These are phyloP conservation scores for Rhabdomys pumilio DNA, from an alignment of 2,797 vertebrate genomes.

Conservation along the genomic window DNA sequence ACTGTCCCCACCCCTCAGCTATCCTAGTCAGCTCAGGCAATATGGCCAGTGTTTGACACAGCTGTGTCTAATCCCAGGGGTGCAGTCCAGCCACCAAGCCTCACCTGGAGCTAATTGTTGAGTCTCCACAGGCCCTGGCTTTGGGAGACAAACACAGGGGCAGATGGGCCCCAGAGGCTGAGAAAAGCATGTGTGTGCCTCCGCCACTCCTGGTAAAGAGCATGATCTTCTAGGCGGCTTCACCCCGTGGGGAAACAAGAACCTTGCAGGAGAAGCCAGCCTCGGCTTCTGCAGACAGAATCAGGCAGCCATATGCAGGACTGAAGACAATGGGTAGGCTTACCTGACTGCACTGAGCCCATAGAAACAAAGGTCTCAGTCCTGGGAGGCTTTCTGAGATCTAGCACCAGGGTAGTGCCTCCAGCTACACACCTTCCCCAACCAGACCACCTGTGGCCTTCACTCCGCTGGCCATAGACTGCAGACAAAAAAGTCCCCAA, in stretches of 20 bases:
- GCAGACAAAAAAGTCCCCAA: not conserved
- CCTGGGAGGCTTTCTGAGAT: not conserved
- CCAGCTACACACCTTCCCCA: not conserved
- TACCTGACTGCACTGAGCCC: not conserved
- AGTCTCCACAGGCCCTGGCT: not conserved
- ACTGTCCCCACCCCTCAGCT: not conserved
- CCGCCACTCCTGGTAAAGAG: not conserved
- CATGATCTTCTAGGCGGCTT: not conserved
- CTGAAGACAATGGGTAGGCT: too few species aligned
- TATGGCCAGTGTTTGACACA: not conserved
- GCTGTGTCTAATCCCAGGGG: not conserved
- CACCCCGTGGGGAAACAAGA: not conserved
- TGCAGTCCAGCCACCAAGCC: not conserved
- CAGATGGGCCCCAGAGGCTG: not conserved
- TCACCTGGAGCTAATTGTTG: not conserved
- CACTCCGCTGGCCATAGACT: not conserved
- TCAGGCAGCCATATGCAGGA: not conserved
- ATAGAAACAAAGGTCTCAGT: not conserved
- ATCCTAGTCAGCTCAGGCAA: not conserved
- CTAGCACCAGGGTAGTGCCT: not conserved
- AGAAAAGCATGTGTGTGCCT: not conserved
- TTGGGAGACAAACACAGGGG: not conserved
- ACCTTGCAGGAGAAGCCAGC: not conserved
- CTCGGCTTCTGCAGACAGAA: not conserved
- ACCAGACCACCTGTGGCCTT: not conserved